Percentiles rank a stretch among this genome's conserved stretches.
Conservation (phyloP, 2,888 invertebrate genomes). For the Operophtera brumata region DNA sequence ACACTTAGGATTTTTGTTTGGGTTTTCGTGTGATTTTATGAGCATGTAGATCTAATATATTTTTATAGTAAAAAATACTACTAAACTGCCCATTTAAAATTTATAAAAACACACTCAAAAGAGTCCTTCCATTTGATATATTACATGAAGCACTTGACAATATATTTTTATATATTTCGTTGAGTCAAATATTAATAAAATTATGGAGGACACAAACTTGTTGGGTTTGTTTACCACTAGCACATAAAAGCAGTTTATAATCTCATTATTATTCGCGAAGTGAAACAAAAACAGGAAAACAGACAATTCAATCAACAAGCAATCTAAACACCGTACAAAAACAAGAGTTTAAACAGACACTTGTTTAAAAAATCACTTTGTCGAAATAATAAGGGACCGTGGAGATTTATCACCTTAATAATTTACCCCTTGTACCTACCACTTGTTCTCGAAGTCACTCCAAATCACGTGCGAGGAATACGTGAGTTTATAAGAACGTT, state of each 20-base stretch:
- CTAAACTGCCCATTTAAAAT: too few species aligned
- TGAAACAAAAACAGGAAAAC: not conserved
- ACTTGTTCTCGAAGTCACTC: conserved; percentile 7
- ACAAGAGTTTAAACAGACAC: conserved; percentile 16
- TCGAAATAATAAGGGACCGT: conserved; percentile 38
- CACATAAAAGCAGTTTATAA: too few species aligned
- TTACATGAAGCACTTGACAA: too few species aligned
- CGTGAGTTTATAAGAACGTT: not conserved
- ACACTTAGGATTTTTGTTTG: too few species aligned
- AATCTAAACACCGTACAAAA: conserved; percentile 13
- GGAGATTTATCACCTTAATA: conserved; percentile 43
- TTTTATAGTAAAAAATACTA: too few species aligned
- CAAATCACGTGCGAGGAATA: conserved; percentile 9
- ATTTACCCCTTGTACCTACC: conserved; percentile 25
- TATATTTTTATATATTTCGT: too few species aligned
- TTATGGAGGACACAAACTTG: not conserved
- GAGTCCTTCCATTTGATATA: too few species aligned
- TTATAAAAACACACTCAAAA: too few species aligned
- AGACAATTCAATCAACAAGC: conserved; percentile 7
- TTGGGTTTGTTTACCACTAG: too few species aligned
- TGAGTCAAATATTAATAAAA: not conserved
- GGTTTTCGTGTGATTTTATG: too few species aligned
- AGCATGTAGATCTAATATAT: too few species aligned
- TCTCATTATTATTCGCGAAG: not conserved
- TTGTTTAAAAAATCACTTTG: conserved; percentile 33